Evolutionary conservation across 2,797 vertebrate genomes (phyloP), one percentile per base, ranked within the genome.

Genomic region (Anolis apletophallus): DNA sequence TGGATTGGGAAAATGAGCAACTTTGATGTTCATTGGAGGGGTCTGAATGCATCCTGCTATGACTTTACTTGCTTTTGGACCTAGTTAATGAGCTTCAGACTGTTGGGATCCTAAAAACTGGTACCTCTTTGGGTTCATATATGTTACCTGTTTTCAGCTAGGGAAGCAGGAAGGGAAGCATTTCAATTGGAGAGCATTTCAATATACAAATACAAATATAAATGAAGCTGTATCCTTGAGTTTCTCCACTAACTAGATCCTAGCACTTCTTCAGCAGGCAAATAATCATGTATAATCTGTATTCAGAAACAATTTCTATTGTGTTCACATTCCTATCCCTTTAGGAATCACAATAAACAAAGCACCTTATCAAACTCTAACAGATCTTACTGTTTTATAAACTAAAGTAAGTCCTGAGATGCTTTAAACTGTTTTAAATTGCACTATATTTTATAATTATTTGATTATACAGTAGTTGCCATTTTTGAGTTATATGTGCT

Each of bases 1-100:
- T 80, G 23, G 7, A 1, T 7, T 46, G 5, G 23, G 34, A 52
- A 72, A 61, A 13, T 34, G 64, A n/a, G 36, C 67, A 64, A 64
- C 87, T 6, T 19, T 2, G 1, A 32, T 83, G 90, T 88, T 69
- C 19, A n/a, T 21, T 75, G 13, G 23, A 84, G 50, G 46, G n/a
- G 12, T 32, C 46, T 79, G n/a, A 64, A 87, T 77, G 36, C 23
- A 72, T 57, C 40, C 12, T 14, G 32, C 16, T 40, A 36, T 36
- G 16, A 12, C 73, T 21, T 68, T 55, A 75, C 14, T 34, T 54
- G 7, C 21, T 72, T 32, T 26, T 29, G 8, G 23, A 61, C 1
- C 68, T 40, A 23, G 21, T 82, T 26, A 50, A 36, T 50, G 17
- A 19, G 36, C 32, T 40, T 72, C 50, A 32, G 54, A 75, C 0